Base-by-base conservation (phyloP, 2,888 invertebrate genomes). In the Colostygia pectinataria region DNA sequence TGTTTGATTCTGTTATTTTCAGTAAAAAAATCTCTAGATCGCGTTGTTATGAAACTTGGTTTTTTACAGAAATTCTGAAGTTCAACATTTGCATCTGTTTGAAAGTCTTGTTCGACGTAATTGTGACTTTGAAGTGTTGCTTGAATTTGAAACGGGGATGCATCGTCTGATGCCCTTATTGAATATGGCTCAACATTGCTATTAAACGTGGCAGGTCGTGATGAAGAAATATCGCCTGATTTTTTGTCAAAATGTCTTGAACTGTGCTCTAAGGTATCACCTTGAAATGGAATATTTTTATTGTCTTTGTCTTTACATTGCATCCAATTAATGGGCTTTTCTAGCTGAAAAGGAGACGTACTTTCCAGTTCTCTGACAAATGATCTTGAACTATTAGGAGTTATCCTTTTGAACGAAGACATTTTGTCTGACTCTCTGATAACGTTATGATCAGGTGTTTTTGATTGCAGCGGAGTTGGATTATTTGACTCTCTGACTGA, bases 41-140 rank as follows among this genome's bases (percentile, higher is more conserved):
- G 54, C 38, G 70, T 73, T 23, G 68, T 71, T 12, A 74, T 72
- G 40, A 72, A 74, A 15, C 52, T 49, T 15, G 49, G 45, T 34
- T 57, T 57, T 53, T 45, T 38, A 27, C 55, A 14, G 0, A 39
- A 24, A 32, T 33, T 40, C 10, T 37, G 24, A 13, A 23, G 24
- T 42, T 15, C 20, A 9, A 28, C 9, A 20, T 32, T 27, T 13
- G 51, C 25, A 34, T 39, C 34, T 25, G 31, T 39, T 14, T 18
- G 14, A 32, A 42, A 25, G 12, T 18, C 44, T 25, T 59, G 41
- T 34, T 47, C 51, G 2, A 20, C 6, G 29, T 59, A 68, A 40
- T 61, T 46, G 48, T 82, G 80, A 51, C 81, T 82, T 46, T 81
- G 64, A 51, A 68, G 82, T 27, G 82, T 80, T 6, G 23, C 18